A percentile compares a stretch with the other conserved stretches of the same genome.
Evolutionary conservation across 2,888 invertebrate species (phyloP).

Genomic region (Isoperla grammatica): DNA sequence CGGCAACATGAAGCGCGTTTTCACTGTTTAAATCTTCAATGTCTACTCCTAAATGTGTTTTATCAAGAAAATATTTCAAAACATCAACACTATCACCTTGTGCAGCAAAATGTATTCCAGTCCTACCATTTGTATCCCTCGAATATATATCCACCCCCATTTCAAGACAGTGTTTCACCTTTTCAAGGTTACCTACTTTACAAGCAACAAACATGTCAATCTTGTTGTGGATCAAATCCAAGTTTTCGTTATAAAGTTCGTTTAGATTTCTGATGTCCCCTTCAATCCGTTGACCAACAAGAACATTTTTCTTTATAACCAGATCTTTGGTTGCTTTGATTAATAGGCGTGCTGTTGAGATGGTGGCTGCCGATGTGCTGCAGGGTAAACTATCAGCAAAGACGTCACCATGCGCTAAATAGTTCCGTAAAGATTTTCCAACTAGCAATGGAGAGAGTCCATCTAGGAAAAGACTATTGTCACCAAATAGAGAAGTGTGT

Average conservation of each 20-base stretch:
- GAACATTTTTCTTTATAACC: constrained; percentile 14
- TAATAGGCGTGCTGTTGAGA: constrained; percentile 29
- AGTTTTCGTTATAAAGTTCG: constrained; percentile 11
- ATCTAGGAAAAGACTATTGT: constrained; percentile 30
- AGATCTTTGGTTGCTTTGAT: background rate
- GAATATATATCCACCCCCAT: constrained; percentile 29
- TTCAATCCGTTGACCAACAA: constrained; percentile 21
- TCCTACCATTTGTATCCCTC: constrained; percentile 11
- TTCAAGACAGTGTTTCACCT: constrained; percentile 19
- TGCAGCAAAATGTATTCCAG: constrained; percentile 29
- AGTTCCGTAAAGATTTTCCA: constrained; percentile 33
- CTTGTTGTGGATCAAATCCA: constrained; percentile 21
- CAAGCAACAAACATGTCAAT: constrained; percentile 28
- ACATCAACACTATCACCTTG: constrained; percentile 22
- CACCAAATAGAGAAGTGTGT: constrained; percentile 12
- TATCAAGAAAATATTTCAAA: constrained; percentile 27
- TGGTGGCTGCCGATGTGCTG: constrained; percentile 28
- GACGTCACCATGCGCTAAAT: constrained; percentile 31
- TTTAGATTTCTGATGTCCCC: constrained; percentile 20
- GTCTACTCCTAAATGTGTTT: constrained; percentile 24
- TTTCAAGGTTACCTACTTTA: constrained; percentile 26
- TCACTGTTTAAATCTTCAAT: constrained; percentile 4
- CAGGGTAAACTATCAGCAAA: constrained; percentile 26
- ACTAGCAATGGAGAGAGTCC: constrained; percentile 29
- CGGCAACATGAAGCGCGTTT: constrained; percentile 30